Base-by-base conservation (phyloP, 1,140 invertebrate species). In the Anagrus nilaparvatae region DNA sequence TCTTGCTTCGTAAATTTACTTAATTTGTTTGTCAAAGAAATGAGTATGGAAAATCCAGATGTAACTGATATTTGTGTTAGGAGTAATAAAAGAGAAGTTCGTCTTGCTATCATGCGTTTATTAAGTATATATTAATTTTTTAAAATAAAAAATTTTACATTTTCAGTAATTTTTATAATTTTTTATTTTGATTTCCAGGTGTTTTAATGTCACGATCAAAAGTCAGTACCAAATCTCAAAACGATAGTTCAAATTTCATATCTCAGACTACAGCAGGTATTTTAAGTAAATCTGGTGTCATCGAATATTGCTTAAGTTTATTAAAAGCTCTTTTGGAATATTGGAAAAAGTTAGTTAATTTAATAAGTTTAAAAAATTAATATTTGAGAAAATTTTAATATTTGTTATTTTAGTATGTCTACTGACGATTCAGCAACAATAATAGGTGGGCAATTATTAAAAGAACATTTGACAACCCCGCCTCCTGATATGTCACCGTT, bases 401-500 rank as follows among this genome's bases (percentile, higher is more conserved):
- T 34, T 24, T 12, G 34, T 38, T 45, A 13, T 38, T 41, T 36
- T 33, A 71, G 68, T 10, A 67, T 62, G 3, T 60, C 56, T 8
- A 67, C 57, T 0, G 77, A 79, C 47, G 71, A 74, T 49, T 48
- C 59, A 46, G 54, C 69, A 46, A 62, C 67, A 50, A 54, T 72
- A 43, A 67, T 73, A 13, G 69, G 68, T 31, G 71, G 74, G 30
- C 55, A 65, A 48, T 50, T 93, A 34, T 61, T 97, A 12, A 92
- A 90, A 59, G 82, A 87, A 24, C 84, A 87, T 49, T 76, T 83
- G 7, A 74, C 81, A 2, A 74, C 79, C 13, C 78, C 86, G 5
- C 79, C 88, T 33, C 91, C 90, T 2, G 90, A 95, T 57, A 94
- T 96, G 85, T 86, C 87, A 5, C 93, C 93, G 27, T 92, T 98